Evolutionary conservation across 2,888 invertebrate species (phyloP), one percentile per base, ranked within the genome.

Genomic region (Stenodera caucasica): DNA sequence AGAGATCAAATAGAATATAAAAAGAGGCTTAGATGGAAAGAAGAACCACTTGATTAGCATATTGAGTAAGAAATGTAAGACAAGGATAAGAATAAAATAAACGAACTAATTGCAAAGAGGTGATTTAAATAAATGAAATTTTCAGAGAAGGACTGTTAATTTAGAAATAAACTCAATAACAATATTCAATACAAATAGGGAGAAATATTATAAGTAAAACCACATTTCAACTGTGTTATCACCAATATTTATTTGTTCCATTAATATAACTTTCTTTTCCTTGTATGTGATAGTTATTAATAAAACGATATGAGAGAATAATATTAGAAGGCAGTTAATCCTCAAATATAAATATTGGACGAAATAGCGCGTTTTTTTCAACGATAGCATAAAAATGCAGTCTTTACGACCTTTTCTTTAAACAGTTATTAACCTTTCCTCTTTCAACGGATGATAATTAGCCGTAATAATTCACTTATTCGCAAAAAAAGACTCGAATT

Each of bases 371-470:
- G 5, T 12, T 45, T 18, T 37, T 45, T 23, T 23, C 9, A 6
- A 11, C 11, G 18, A 21, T 57, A 51, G 57, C 40, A n/a, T 51
- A 57, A 52, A 61, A 61, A 54, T 58, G 61, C 55, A 59, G 56
- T 50, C 52, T 23, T 33, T 49, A 29, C 55, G 60, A 60, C 63
- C 63, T 63, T 63, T 63, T 54, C 57, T 49, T 8, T 9, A 49
- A 29, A 21, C 29, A 32, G 63, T 57, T 54, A 59, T 63, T 63
- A 63, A 63, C 63, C 63, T 63, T 63, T 63, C 37, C 30, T 45
- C 23, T n/a, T 45, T 21, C 23, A 45, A 45, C 45, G 45, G 45
- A 45, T 45, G 23, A 45, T 45, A 45, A 45, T 45, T 45, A 45
- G 45, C 45, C 5, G 14, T 23, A 3, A 45, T 45, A 12, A 23